Evolutionary conservation across 2,113 vertebrate genomes (phyloP).

Genomic region (Sceloporus undulatus): DNA sequence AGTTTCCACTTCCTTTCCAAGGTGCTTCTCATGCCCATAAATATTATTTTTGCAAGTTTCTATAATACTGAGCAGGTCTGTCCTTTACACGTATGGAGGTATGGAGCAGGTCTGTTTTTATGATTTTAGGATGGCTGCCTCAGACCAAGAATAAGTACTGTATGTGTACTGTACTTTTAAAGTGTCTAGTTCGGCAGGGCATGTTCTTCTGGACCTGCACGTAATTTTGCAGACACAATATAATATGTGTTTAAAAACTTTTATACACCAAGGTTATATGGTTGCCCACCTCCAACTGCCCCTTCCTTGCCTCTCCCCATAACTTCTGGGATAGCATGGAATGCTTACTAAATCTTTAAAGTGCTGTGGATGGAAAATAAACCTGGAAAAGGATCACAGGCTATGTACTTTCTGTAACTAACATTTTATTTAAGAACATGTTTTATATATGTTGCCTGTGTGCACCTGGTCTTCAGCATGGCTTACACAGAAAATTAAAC

Average conservation of each 20-base stretch:
- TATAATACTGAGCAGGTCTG: conserved; percentile 38
- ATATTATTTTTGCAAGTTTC: conserved; percentile 42
- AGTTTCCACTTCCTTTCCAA: conserved; percentile 35
- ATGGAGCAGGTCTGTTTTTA: conserved; percentile 33
- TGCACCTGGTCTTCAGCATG: background rate
- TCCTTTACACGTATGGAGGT: conserved; percentile 2
- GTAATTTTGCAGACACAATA: background rate
- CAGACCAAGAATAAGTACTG: conserved; percentile 5
- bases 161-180: conserved; percentile 34
- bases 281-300: background rate
- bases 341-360: background rate
- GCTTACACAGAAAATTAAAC: background rate
- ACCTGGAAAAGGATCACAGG: background rate
- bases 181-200: background rate
- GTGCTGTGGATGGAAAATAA: background rate
- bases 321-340: background rate
- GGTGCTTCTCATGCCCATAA: conserved; percentile 30
- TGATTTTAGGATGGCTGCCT: conserved; percentile 15
- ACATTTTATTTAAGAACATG: too few relatives aligned
- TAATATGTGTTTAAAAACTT: background rate
- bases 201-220: conserved; percentile 8
- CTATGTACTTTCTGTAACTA: background rate
- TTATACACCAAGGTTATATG: background rate
- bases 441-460: background rate
- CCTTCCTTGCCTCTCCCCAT: too few relatives aligned